Base-by-base conservation (phyloP, 2,113 vertebrate genomes). In the Nesoenas mayeri region DNA sequence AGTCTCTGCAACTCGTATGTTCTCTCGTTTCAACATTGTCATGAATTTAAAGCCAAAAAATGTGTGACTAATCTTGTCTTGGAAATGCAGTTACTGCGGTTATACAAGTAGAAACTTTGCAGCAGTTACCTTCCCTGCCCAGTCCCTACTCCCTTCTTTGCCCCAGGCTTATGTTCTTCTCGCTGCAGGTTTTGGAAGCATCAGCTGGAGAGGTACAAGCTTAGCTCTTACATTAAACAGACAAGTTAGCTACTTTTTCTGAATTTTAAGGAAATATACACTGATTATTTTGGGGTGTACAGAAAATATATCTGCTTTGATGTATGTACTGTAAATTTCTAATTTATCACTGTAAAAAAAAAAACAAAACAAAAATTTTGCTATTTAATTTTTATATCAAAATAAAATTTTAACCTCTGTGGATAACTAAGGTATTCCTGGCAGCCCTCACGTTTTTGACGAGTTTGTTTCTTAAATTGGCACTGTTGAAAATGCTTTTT, bases 311-410 rank as follows among this genome's bases (percentile, higher is more conserved):
- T 97, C 96, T 97, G 95, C 96, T 97, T 97, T 85, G 92, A 97
- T 98, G 98, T 98, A 98, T 98, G 98, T 98, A 98, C 97, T 98
- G 98, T 98, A 98, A 98, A 98, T 98, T 96, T 98, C 97, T 98
- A 98, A 98, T 98, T 98, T 98, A 98, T 98, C 98, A 96, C 96
- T 98, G 98, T 98, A 98, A 95, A 98, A 97, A 95, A 91, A 38
- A 38, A 38, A 85, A 89, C 51, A 13, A 82, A 40, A 11, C 40
- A 81, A 84, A 95, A 95, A 96, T 91, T 96, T 98, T 98, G 96
- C 97, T 98, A 98, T 98, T 98, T 98, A 98, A 98, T 98, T 98
- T 98, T 98, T 98, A 87, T 98, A 98, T 98, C 91, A 98, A 98
- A 98, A 98, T 98, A 98, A 98, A 98, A 79, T 88, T 96, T 98